Conservation (phyloP, 2,888 invertebrate species). For the Diarsia dahlii region DNA sequence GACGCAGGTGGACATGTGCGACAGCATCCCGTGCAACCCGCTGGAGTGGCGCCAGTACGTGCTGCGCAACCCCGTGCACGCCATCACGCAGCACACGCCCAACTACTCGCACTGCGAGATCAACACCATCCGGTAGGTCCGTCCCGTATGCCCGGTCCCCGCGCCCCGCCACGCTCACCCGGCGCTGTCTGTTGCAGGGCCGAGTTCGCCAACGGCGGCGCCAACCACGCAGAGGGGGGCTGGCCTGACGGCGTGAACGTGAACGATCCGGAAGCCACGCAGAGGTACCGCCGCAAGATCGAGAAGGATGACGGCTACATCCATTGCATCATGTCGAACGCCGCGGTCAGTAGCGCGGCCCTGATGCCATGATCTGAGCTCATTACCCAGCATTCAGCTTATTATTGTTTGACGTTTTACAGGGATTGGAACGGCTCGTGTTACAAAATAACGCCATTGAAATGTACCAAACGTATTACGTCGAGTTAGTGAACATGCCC, state of each 20-base stretch:
- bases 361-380: neutral
- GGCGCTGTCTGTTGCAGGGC: conserved; percentile 80
- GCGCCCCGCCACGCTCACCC: neutral
- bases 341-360: conserved; percentile 73
- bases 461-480: conserved; percentile 97
- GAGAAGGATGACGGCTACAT: conserved; percentile 95
- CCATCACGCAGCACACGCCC: conserved; percentile 86
- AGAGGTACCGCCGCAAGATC: conserved; percentile 94
- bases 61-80: conserved; percentile 89
- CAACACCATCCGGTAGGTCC: conserved; percentile 90
- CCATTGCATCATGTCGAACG: conserved; percentile 91
- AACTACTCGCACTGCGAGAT: conserved; percentile 82
- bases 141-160: too few relatives aligned
- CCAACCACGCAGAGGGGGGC: conserved; percentile 94
- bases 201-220: conserved; percentile 90
- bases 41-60: conserved; percentile 81
- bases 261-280: conserved; percentile 93
- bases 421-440: conserved; percentile 96
- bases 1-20: conserved; percentile 79
- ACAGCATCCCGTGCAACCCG: conserved; percentile 78
- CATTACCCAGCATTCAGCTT: neutral
- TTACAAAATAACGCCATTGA: conserved; percentile 98
- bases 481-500: conserved; percentile 92
- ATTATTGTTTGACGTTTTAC: conserved; percentile 38
- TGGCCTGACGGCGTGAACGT: conserved; percentile 94